A percentile compares a stretch with the other conserved stretches of the same genome.
Conservation (phyloP, 2,113 vertebrate species). For the Physeter macrocephalus region DNA sequence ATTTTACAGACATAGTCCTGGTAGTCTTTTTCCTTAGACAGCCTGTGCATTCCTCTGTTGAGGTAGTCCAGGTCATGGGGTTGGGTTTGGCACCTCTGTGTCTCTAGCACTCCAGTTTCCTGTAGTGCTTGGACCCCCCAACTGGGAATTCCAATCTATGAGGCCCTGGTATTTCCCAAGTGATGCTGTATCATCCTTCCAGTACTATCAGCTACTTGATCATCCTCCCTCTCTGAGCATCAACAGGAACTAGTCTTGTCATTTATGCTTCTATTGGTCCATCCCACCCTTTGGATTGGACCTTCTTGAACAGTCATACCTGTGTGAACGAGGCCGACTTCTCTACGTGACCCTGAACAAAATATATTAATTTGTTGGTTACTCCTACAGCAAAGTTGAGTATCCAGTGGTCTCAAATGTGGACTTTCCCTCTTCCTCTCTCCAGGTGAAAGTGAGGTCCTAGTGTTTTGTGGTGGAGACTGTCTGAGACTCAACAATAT, state of each 20-base stretch:
- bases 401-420: background rate
- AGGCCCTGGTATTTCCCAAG: fast-evolving
- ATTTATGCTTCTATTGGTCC: too few species aligned
- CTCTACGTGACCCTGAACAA: background rate
- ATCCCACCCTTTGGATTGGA: background rate
- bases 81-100: background rate
- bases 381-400: background rate
- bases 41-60: background rate
- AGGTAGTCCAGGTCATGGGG: background rate
- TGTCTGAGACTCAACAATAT: background rate
- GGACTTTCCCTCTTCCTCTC: background rate
- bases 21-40: background rate
- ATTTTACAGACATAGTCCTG: background rate
- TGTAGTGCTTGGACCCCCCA: background rate
- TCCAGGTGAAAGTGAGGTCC: background rate
- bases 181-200: background rate
- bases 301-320: background rate
- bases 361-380: background rate
- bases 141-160: background rate
- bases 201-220: background rate
- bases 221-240: background rate
- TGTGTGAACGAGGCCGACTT: background rate
- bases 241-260: background rate
- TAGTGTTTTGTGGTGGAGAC: background rate
- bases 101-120: background rate